phyloP scores from a whole-genome alignment of 2,888 invertebrate genomes.

The Eilema griseolum region DNA sequence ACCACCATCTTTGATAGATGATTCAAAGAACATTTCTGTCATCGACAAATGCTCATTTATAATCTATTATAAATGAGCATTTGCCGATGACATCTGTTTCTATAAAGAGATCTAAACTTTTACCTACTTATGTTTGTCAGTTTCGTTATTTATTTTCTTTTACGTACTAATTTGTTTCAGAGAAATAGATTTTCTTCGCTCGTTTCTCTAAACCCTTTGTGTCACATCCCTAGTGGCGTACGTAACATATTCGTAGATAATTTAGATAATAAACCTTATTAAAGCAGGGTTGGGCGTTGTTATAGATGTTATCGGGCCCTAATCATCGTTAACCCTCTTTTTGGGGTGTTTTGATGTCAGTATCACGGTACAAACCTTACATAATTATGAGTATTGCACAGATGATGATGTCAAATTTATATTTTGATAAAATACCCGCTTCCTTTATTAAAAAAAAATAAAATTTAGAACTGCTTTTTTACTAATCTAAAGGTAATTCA shows the following conservation, averaged over 20 bases:
- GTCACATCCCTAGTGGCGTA: constrained; percentile 36
- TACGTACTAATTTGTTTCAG: background rate
- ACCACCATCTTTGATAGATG: no score
- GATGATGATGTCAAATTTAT: background rate
- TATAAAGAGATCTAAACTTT: no score
- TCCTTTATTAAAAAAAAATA: background rate
- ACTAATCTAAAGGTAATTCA: no score
- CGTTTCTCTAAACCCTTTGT: background rate
- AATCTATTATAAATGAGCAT: no score
- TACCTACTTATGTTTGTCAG: no score
- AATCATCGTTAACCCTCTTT: constrained; percentile 52
- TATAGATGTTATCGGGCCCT: constrained; percentile 58
- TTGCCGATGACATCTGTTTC: no score
- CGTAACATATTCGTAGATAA: constrained; percentile 58
- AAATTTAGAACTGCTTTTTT: no score
- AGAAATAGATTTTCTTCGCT: background rate
- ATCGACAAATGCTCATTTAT: no score
- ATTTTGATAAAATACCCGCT: background rate
- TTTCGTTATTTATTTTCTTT: no score
- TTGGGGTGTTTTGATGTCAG: constrained; percentile 50
- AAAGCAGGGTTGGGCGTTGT: constrained; percentile 52
- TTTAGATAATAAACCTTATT: constrained; percentile 63
- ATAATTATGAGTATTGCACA: constrained; percentile 21
- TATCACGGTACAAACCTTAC: constrained; percentile 43
- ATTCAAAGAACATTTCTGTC: no score